Percentiles rank a stretch among this genome's conserved stretches.
phyloP scores from a whole-genome alignment of 1,140 invertebrate genomes.

The Triops cancriformis region DNA sequence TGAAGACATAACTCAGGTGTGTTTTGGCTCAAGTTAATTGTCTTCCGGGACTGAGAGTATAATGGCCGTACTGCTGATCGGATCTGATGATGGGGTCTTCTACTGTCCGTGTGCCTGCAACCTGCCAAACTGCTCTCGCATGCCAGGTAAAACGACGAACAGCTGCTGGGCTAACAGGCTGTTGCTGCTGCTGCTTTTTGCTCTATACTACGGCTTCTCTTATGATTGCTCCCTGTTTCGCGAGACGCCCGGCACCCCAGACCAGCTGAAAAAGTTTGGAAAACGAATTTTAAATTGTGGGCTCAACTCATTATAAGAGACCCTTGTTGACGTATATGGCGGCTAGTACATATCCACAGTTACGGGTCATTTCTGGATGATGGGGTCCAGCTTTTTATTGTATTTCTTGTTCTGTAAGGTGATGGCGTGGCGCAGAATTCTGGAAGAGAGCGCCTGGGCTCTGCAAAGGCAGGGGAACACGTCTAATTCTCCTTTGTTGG shows the following conservation, averaged over 20 bases:
- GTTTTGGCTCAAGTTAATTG: slow-evolving; percentile 10
- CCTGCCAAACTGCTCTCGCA: slow-evolving; percentile 7
- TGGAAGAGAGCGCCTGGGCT: background rate
- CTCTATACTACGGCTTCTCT: background rate
- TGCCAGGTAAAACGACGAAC: slow-evolving; percentile 2
- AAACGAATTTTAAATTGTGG: slow-evolving; percentile 10
- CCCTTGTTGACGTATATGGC: background rate
- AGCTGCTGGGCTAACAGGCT: slow-evolving; percentile 5
- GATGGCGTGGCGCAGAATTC: no score
- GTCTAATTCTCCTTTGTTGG: background rate
- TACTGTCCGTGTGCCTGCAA: background rate
- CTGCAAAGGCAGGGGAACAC: background rate
- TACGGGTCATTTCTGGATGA: background rate
- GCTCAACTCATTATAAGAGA: background rate
- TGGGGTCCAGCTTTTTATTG: background rate
- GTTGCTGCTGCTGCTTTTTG: background rate
- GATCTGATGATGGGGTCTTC: slow-evolving; percentile 8
- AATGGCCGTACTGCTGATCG: slow-evolving; percentile 4
- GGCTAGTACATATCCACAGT: background rate
- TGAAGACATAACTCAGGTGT: background rate
- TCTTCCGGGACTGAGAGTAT: background rate
- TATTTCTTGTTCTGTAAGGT: no score
- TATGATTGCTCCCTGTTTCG: background rate
- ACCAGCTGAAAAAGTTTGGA: background rate
- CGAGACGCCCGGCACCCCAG: background rate